Base-by-base conservation (phyloP, 2,888 invertebrate genomes). In the Thereva unica region DNA sequence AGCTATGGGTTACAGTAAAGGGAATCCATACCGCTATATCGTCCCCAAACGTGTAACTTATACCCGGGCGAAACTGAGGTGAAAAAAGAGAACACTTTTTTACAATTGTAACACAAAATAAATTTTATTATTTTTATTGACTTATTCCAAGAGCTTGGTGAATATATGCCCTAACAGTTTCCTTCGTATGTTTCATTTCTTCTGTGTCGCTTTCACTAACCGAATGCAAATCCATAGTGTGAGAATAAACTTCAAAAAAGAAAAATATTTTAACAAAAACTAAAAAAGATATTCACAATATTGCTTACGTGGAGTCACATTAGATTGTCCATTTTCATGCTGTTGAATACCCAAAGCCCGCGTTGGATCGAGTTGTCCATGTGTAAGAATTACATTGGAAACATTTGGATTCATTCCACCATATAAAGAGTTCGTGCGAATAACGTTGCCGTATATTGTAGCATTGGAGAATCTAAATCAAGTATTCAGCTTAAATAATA, bases 341-440 rank as follows among this genome's bases (percentile, higher is more conserved):
- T 78, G 73, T 4, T 81, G 76, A 37, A 83, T 76, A 5, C 85
- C 85, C 68, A 85, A 77, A 4, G 80, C 73, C 73, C 82, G 82
- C 86, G 85, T 86, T 37, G 86, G 86, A 77, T 86, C 86, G 8
- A 83, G 71, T 53, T 77, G 77, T 1, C 85, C 85, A 68, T 85
- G 85, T 4, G 83, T 82, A 72, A 83, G 84, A 45, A 83, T 81
- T 1, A 85, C 80, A 69, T 84, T 83, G 10, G 76, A 78, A 0
- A 83, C 80, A 4, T 80, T 76, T 0, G 84, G 83, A 34, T 75
- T 71, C 52, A 76, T 69, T 44, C 83, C 84, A 42, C 85, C 85
- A 71, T 83, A 85, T 63, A 80, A 72, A 1, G 72, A 70, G 71
- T 85, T 85, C 5, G 84, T 84, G 53, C 80, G 71, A 3, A 69